A percentile compares a stretch with the other conserved stretches of the same genome.
Conservation (phyloP, 2,888 invertebrate genomes). For the Polydrusus pterygomalis region DNA sequence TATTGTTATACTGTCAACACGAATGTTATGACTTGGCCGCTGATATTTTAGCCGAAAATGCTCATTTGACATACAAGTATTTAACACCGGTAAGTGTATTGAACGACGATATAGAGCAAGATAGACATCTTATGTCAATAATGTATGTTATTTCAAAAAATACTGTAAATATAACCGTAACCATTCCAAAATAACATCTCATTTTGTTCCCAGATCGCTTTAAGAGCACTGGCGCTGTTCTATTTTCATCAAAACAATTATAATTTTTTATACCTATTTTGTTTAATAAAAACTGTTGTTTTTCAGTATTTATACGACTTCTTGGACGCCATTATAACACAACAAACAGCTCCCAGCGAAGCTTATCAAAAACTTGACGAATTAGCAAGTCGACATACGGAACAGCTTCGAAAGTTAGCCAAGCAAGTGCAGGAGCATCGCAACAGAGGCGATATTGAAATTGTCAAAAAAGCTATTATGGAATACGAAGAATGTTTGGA, state of each 20-base stretch:
- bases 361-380: slow-evolving; percentile 97
- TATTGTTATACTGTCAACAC: slow-evolving; percentile 96
- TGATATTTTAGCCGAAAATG: slow-evolving; percentile 97
- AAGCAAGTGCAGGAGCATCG: slow-evolving; percentile 96
- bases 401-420: slow-evolving; percentile 91
- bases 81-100: slow-evolving; percentile 82
- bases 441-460: slow-evolving; percentile 87
- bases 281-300: too few species aligned
- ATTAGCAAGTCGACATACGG: slow-evolving; percentile 92
- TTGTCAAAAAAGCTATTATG: slow-evolving; percentile 88
- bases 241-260: too few species aligned
- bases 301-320: slow-evolving; percentile 92
- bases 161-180: too few species aligned
- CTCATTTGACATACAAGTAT: slow-evolving; percentile 96
- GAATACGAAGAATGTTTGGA: slow-evolving; percentile 71
- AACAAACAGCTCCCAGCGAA: slow-evolving; percentile 97
- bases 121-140: too few species aligned
- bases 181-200: too few species aligned
- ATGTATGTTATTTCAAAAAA: too few species aligned
- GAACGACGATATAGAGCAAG: too few species aligned
- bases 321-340: slow-evolving; percentile 96
- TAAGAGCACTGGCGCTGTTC: too few species aligned
- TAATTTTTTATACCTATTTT: too few species aligned
- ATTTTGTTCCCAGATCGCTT: too few species aligned
- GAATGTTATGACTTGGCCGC: slow-evolving; percentile 98